These are phyloP conservation scores for Ptychodera flava DNA, from an alignment of 35 echinoderm and acorn worm genomes.

Conservation along the genomic window DNA sequence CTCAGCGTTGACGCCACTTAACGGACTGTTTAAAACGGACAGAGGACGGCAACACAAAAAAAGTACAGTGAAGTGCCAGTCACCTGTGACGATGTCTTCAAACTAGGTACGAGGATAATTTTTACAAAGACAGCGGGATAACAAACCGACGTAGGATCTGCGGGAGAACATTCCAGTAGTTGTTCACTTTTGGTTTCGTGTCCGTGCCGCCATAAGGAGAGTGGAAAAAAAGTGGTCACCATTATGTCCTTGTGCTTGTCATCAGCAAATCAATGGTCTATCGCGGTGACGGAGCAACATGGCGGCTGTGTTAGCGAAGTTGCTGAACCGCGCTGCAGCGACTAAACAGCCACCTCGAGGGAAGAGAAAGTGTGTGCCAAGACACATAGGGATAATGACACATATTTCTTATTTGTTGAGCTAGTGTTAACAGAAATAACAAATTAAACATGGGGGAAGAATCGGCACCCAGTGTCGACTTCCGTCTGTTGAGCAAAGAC, in stretches of 20 bases:
- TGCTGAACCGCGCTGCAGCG: background rate
- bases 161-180: too few species aligned
- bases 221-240: background rate
- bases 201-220: background rate
- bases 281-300: background rate
- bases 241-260: background rate
- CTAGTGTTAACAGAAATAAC: background rate
- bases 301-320: background rate
- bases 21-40: too few species aligned
- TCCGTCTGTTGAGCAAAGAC: background rate
- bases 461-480: too few species aligned
- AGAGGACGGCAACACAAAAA: too few species aligned
- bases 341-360: background rate
- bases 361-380: too few species aligned
- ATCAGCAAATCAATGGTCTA: background rate
- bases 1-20: too few species aligned
- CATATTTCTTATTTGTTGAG: too few species aligned
- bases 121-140: too few species aligned
- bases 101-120: too few species aligned
- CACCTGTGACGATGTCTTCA: too few species aligned
- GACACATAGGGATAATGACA: slow-evolving; percentile 1
- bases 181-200: background rate
- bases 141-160: too few species aligned
- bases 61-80: too few species aligned
- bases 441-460: background rate